phyloP scores from a whole-genome alignment of 1,140 invertebrate genomes.

The Piezodorus guildinii region DNA sequence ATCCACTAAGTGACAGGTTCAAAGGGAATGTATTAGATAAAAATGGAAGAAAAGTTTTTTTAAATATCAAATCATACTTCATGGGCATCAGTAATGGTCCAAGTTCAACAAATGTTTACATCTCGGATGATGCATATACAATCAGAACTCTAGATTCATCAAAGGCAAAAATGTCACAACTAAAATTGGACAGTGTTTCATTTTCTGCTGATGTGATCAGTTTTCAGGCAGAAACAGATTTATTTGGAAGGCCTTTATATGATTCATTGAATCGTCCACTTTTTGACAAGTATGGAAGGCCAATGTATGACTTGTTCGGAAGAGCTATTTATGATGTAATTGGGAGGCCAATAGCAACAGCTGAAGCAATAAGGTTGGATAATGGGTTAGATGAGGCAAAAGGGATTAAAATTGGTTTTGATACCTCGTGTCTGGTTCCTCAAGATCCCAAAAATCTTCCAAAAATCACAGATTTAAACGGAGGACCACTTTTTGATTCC shows the following conservation, averaged over 20 bases:
- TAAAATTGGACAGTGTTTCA: background rate
- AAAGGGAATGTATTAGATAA: too few species aligned
- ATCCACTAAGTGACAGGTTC: too few species aligned
- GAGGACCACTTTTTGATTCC: slow-evolving; percentile 20
- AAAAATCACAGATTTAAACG: slow-evolving; percentile 11
- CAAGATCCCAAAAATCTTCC: background rate
- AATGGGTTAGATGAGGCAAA: background rate
- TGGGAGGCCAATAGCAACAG: slow-evolving; percentile 11
- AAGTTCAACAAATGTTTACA: too few species aligned
- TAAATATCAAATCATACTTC: too few species aligned
- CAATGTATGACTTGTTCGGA: slow-evolving; percentile 16
- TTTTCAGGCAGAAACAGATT: slow-evolving; percentile 8
- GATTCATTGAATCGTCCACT: slow-evolving; percentile 7
- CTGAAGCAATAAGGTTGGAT: background rate
- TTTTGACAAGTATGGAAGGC: slow-evolving; percentile 21
- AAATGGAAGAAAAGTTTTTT: too few species aligned
- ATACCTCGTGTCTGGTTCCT: too few species aligned
- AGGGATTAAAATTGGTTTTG: too few species aligned
- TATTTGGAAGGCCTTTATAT: background rate
- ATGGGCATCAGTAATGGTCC: too few species aligned
- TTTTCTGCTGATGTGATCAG: slow-evolving; percentile 1
- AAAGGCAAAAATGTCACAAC: too few species aligned
- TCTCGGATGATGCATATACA: too few species aligned
- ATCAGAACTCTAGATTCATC: too few species aligned
- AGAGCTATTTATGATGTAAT: slow-evolving; percentile 17